Evolutionary conservation across 2,113 vertebrate species (phyloP).

Genomic region (Heterochromis multidens): DNA sequence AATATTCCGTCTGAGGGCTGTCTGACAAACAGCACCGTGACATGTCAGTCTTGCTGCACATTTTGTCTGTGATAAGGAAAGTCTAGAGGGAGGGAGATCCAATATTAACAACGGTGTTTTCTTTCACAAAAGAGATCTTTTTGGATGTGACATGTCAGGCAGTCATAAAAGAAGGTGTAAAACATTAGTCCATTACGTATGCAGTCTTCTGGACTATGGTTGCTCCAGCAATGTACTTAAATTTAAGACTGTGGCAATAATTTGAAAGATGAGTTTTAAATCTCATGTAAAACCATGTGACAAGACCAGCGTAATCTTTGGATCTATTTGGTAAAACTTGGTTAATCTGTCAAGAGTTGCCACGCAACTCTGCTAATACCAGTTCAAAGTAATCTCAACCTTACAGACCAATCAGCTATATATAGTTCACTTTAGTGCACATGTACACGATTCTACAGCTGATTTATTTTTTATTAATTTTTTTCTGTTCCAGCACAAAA

Average conservation of each 20-base stretch:
- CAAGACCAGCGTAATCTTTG: not conserved
- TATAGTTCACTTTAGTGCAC: not conserved
- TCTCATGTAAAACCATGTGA: not conserved
- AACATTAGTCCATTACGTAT: not conserved
- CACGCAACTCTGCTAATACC: no score
- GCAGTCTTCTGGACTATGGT: not conserved
- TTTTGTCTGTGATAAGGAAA: slow-evolving; percentile 62
- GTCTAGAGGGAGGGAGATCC: slow-evolving; percentile 44
- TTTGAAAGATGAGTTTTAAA: not conserved
- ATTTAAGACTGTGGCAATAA: not conserved
- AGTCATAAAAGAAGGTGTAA: not conserved
- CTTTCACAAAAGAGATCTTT: slow-evolving; percentile 45
- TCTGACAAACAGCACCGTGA: slow-evolving; percentile 46
- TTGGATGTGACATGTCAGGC: slow-evolving; percentile 24
- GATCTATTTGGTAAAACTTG: not conserved
- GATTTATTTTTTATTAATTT: not conserved
- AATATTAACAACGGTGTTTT: slow-evolving; percentile 53
- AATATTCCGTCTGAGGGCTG: slow-evolving; percentile 42
- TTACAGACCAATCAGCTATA: not conserved
- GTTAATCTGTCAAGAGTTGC: not conserved
- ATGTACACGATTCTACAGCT: not conserved
- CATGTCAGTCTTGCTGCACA: slow-evolving; percentile 49
- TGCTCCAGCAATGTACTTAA: not conserved
- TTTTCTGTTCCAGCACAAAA: not conserved
- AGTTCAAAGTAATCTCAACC: not conserved